Base-by-base conservation (phyloP, 2,797 vertebrate species). In the Rousettus madagascariensis region DNA sequence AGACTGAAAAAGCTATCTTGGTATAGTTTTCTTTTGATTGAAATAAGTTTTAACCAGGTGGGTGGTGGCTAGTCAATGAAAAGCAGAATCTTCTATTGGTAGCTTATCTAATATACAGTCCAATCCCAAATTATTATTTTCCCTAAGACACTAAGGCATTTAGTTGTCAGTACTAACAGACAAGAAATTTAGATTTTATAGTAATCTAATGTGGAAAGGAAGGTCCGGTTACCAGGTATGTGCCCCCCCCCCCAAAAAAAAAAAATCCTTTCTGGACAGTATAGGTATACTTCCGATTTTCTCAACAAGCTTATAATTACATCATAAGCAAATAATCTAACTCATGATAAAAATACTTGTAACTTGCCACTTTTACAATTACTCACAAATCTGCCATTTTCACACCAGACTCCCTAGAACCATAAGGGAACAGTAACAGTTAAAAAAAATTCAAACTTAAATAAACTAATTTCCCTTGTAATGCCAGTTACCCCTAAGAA, bases 201-300 rank as follows among this genome's bases (percentile, higher is more conserved):
- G 30, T 80, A 57, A 82, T 66, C 8, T 59, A 38, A 59, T 4
- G 5, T 86, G 79, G 36, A 94, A 90, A 65, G 55, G 51, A 84
- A 46, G 1, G 10, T 83, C 4, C 74, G 22, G n/a, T 51, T 86
- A 94, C 24, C 68, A 94, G 10, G 22, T 24, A 3, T 33, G 38
- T 94, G 46, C 41, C n/a, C n/a, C n/a, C n/a, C n/a, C n/a, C n/a
- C n/a, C n/a, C 59, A 46, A 90, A 84, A 87, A 87, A 69, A 12
- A 69, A 9, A 57, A 9, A 80, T 87, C 26, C 77, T n/a, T 79
- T 72, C 57, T 74, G 74, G 17, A 59, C 12, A 68, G 4, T 30
- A 51, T 71, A 68, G 38, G 61, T 85, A 30, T 10, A 24, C 72
- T 91, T 90, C 22, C 79, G 20, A 65, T 69, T 95, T 90, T 79